phyloP scores from a whole-genome alignment of 1,140 invertebrate species.

The Anastrepha obliqua region DNA sequence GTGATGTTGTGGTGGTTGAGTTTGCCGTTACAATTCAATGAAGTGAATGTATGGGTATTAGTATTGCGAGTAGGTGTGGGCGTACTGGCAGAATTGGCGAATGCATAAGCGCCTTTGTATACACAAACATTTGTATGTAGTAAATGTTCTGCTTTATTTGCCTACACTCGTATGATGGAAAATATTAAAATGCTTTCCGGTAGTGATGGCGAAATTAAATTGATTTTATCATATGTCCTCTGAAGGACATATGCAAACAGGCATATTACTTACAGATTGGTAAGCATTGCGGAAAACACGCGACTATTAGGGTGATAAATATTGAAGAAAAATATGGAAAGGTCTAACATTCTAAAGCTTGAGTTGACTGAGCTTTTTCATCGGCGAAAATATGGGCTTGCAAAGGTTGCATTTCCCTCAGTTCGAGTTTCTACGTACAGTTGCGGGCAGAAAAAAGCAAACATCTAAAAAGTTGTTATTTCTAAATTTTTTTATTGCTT shows the following conservation, averaged over 20 bases:
- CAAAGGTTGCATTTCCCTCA: too few relatives aligned
- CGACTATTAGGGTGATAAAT: not conserved
- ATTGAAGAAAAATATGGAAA: too few relatives aligned
- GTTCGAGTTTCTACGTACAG: too few relatives aligned
- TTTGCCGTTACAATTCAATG: not conserved
- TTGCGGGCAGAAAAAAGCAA: too few relatives aligned
- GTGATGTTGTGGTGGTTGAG: constrained; percentile 36
- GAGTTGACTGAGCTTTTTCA: too few relatives aligned
- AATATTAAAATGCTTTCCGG: constrained; percentile 9
- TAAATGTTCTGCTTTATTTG: not conserved
- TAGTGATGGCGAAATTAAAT: constrained; percentile 40
- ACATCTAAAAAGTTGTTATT: too few relatives aligned
- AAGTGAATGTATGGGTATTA: not conserved
- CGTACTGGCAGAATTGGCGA: not conserved
- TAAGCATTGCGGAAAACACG: not conserved
- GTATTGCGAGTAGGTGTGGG: not conserved
- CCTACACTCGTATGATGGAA: not conserved
- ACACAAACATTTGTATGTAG: not conserved
- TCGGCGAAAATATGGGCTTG: too few relatives aligned
- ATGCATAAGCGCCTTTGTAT: not conserved
- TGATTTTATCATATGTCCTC: constrained; percentile 36
- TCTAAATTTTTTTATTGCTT: too few relatives aligned
- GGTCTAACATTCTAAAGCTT: too few relatives aligned
- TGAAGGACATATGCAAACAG: constrained; percentile 40
- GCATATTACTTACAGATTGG: constrained; percentile 32